Evolutionary conservation across 2,797 vertebrate species (phyloP), one percentile per base, ranked within the genome.

Genomic region (Diplodus puntazzo): DNA sequence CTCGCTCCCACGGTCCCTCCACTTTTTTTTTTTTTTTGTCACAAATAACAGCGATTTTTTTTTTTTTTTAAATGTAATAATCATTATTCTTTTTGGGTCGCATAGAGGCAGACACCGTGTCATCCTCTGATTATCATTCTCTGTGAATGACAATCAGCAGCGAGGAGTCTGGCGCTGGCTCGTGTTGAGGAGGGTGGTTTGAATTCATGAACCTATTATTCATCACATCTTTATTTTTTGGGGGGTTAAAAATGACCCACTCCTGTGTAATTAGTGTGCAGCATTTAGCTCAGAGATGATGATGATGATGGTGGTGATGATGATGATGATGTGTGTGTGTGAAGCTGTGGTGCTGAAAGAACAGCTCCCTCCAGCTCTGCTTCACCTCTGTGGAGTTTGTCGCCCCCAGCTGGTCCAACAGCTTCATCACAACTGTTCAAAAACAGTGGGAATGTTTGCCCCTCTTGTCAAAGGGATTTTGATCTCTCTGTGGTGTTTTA

Each of bases 301-400:
- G 48, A 9, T 7, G 11, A 10, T 49, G 48, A 9, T 7, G 11
- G 10, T 49, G 17, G 8, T 49, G 48, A 34, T 34, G 30, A 34
- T 34, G 30, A 30, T 30, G 27, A 30, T 30, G 27, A 30, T 30
- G 27, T 25, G 27, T 20, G 57, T 20, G 49, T 69, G 50, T 27
- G 53, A 49, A 64, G 9, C n/a, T 75, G 80, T 82, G 92, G 95
- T 94, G 93, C 95, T 96, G 94, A 95, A 95, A 80, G 94, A 91
- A 96, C 95, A 96, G 96, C 93, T 96, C 94, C 94, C 82, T 73
- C 9, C 73, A 73, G 71, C 73, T 20, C 27, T 54, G n/a, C 11
- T n/a, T n/a, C 1, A 0, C 25, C 25, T 74, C 59, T 25, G 62
- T 60, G 84, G 88, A 70, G 54, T 90, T 62, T 94, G 94, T 91